phyloP scores from a whole-genome alignment of 2,888 invertebrate genomes.

The Cephus pygmeus region DNA sequence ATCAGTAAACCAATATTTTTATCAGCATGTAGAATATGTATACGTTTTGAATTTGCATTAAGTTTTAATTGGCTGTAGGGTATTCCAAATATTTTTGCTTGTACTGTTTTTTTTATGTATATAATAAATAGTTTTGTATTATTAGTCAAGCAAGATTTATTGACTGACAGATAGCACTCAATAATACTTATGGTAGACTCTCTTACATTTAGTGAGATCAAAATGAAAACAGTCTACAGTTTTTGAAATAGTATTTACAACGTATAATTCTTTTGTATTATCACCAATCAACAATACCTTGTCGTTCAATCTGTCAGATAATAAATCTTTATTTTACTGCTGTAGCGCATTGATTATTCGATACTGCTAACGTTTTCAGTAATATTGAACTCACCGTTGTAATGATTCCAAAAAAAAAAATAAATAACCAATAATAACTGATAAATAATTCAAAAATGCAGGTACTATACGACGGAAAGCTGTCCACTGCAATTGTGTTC shows the following conservation, averaged over 20 bases:
- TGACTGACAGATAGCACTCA: background rate
- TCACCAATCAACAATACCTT: too few relatives aligned
- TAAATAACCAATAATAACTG: background rate
- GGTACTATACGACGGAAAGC: slow-evolving; percentile 98
- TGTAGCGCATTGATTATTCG: background rate
- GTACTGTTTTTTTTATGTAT: background rate
- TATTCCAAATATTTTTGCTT: background rate
- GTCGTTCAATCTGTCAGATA: background rate
- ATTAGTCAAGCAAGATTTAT: background rate
- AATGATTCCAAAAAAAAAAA: background rate
- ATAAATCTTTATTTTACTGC: background rate
- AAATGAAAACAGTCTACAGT: background rate
- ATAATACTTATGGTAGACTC: background rate
- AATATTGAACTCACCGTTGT: background rate
- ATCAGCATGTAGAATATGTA: background rate
- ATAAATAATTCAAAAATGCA: slow-evolving; percentile 60
- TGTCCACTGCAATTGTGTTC: slow-evolving; percentile 96
- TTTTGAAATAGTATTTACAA: too few relatives aligned
- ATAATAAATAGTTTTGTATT: background rate
- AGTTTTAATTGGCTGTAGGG: background rate
- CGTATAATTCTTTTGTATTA: too few relatives aligned
- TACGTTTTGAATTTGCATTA: background rate
- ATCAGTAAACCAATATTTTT: background rate
- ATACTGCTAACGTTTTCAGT: background rate
- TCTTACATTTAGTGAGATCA: background rate